Percentiles rank a stretch among this genome's conserved stretches.
Evolutionary conservation across 1,140 invertebrate species (phyloP).

Genomic region (Ridgeia piscesae): DNA sequence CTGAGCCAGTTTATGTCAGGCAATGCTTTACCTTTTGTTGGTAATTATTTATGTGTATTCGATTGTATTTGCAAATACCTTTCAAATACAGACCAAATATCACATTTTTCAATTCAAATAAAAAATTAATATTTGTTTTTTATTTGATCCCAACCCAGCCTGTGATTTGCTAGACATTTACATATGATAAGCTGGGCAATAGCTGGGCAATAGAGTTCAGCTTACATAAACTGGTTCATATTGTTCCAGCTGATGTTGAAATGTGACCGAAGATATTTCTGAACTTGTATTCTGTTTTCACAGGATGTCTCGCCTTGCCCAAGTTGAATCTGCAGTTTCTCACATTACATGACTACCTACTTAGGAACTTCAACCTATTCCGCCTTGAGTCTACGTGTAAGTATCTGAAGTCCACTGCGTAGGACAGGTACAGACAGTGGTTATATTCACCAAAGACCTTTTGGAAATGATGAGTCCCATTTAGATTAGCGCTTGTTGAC

Average conservation of each 20-base stretch:
- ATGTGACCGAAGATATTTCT: not conserved
- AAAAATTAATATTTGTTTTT: too few species aligned
- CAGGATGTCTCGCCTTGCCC: constrained; percentile 79
- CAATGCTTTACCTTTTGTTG: too few species aligned
- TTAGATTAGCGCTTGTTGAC: not conserved
- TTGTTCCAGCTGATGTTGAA: not conserved
- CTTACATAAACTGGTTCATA: not conserved
- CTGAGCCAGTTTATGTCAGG: too few species aligned
- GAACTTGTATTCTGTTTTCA: constrained; percentile 15
- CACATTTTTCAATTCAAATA: too few species aligned
- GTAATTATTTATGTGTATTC: too few species aligned
- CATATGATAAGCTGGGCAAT: too few species aligned
- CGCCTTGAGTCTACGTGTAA: constrained; percentile 95
- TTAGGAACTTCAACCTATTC: constrained; percentile 97
- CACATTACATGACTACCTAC: constrained; percentile 95
- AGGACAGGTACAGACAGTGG: not conserved
- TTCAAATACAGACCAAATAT: too few species aligned
- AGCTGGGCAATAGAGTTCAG: not conserved
- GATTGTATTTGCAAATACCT: too few species aligned
- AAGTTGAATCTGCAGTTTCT: constrained; percentile 98
- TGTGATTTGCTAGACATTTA: not conserved
- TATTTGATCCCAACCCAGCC: too few species aligned
- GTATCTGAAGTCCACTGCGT: constrained; percentile 38
- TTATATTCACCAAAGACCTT: not conserved
- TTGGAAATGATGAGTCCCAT: not conserved